Conservation (phyloP, 2,113 vertebrate species). For the Laterallus jamaicensis region DNA sequence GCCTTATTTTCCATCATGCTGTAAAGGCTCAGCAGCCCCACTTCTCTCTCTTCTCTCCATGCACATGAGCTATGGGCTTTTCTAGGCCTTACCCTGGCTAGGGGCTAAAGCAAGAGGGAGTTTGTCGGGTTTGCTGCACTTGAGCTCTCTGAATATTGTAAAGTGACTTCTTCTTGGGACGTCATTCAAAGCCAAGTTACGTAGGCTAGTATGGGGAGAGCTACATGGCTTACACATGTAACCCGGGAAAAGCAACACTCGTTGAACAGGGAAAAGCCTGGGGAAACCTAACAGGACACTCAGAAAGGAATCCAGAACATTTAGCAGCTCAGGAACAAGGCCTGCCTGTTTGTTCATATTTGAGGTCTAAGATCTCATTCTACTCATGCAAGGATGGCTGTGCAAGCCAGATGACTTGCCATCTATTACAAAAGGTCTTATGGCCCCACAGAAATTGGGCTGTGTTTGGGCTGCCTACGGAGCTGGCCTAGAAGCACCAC, state of each 20-base stretch:
- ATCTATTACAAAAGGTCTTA: neutral
- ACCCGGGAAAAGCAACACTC: neutral
- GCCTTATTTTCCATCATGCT: neutral
- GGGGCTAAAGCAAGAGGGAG: neutral
- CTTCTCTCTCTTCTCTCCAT: neutral
- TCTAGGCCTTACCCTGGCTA: too few relatives aligned
- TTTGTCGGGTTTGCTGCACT: neutral
- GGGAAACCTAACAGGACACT: neutral
- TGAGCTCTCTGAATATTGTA: neutral
- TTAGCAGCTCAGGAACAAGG: neutral
- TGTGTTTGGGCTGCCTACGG: fast-evolving
- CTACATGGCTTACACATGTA: neutral
- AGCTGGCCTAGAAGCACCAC: too few relatives aligned
- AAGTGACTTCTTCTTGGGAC: neutral
- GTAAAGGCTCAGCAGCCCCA: neutral
- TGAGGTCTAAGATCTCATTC: neutral
- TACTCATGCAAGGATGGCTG: neutral
- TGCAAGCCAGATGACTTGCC: fast-evolving
- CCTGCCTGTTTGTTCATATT: neutral
- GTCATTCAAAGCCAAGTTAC: neutral
- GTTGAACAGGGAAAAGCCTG: neutral
- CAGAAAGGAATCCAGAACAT: neutral
- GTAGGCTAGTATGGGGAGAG: neutral
- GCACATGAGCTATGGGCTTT: fast-evolving
- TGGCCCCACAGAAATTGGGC: neutral